Conservation (phyloP, 2,888 invertebrate genomes). For the Horisme vitalbata region DNA sequence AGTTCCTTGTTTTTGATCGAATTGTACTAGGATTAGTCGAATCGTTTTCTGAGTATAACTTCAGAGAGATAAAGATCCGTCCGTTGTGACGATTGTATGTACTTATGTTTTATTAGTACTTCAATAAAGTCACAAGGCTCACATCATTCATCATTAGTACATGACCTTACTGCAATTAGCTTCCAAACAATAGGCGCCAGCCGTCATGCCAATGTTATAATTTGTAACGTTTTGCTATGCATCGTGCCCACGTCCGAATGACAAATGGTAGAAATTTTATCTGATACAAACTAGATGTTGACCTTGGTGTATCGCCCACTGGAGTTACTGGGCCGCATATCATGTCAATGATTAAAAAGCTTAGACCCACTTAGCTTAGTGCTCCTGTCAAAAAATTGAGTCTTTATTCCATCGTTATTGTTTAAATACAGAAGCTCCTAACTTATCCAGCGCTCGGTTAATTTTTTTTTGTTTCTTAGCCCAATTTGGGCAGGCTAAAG, state of each 20-base stretch:
- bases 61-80: too few relatives aligned
- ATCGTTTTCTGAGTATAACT: too few relatives aligned
- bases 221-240: constrained; percentile 29
- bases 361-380: not conserved
- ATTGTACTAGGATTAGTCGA: too few relatives aligned
- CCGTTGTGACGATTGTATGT: too few relatives aligned
- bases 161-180: constrained; percentile 18
- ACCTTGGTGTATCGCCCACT: constrained; percentile 26
- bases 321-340: constrained; percentile 4
- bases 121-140: too few relatives aligned
- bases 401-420: too few relatives aligned
- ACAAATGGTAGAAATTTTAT: constrained; percentile 36
- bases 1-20: too few relatives aligned
- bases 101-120: too few relatives aligned
- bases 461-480: too few relatives aligned
- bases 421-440: too few relatives aligned
- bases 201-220: constrained; percentile 17
- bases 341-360: constrained; percentile 6
- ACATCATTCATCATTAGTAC: not conserved
- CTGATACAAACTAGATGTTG: constrained; percentile 25
- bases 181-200: constrained; percentile 16
- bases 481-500: too few relatives aligned
- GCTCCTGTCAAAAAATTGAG: not conserved
- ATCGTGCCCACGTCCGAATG: constrained; percentile 20
- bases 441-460: too few relatives aligned